Percentiles rank a stretch among this genome's conserved stretches.
phyloP scores from a whole-genome alignment of 2,888 invertebrate species.

The Drosophila mayaguana region DNA sequence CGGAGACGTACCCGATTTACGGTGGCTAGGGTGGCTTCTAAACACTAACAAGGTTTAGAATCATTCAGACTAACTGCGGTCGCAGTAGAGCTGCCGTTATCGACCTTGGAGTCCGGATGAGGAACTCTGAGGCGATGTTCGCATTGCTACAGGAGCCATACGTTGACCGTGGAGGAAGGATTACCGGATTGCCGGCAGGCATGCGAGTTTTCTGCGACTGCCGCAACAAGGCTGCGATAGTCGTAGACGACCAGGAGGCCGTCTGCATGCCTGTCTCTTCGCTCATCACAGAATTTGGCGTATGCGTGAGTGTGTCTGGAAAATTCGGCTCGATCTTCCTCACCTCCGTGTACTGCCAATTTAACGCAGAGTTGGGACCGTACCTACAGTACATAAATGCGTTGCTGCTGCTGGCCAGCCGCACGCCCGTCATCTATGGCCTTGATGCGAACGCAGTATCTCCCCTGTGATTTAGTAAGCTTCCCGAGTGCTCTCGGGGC shows the following conservation, averaged over 20 bases:
- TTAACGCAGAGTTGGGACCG: neutral
- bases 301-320: neutral
- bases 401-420: neutral
- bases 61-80: too few relatives aligned
- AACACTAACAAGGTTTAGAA: too few relatives aligned
- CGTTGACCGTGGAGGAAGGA: neutral
- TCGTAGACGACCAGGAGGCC: too few relatives aligned
- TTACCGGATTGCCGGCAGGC: neutral
- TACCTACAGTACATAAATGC: neutral
- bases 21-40: neutral
- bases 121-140: too few relatives aligned
- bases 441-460: neutral
- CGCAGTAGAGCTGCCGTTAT: too few relatives aligned
- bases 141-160: neutral
- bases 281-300: neutral
- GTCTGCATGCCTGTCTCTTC: neutral
- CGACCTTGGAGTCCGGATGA: too few relatives aligned
- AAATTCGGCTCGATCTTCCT: neutral
- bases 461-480: neutral
- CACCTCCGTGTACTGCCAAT: neutral
- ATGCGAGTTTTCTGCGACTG: neutral
- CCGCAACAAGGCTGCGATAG: neutral
- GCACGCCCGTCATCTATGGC: neutral
- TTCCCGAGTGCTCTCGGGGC: neutral
- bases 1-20: neutral